phyloP scores from a whole-genome alignment of 2,888 invertebrate species.

The Plemyria rubiginata region DNA sequence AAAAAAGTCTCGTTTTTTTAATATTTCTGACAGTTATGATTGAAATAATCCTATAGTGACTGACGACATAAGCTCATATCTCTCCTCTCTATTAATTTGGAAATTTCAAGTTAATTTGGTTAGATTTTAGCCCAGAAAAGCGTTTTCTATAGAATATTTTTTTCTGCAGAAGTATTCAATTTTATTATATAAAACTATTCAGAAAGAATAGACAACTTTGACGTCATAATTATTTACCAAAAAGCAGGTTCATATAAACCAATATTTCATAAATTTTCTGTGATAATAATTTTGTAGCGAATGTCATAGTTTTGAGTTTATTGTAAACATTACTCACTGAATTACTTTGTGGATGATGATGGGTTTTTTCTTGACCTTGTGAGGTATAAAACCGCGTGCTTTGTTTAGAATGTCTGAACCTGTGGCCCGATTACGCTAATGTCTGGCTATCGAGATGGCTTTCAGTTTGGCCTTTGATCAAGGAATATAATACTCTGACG shows the following conservation, averaged over 20 bases:
- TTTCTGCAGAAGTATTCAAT: too few species aligned
- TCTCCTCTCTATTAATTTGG: not conserved
- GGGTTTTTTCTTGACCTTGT: not conserved
- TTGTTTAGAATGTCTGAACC: too few species aligned
- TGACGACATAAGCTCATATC: not conserved
- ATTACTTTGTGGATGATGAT: conserved; percentile 3
- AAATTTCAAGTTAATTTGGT: not conserved
- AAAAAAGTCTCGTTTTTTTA: too few species aligned
- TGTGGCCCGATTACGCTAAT: too few species aligned
- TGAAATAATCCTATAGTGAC: too few species aligned
- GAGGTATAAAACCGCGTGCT: not conserved
- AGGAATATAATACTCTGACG: too few species aligned
- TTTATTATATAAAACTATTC: too few species aligned
- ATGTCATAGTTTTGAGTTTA: conserved; percentile 30
- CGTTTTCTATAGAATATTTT: not conserved
- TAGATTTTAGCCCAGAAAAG: not conserved
- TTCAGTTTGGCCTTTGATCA: too few species aligned
- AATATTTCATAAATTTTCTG: conserved; percentile 50
- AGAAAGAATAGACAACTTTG: not conserved
- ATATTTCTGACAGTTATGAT: too few species aligned
- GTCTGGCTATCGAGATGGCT: too few species aligned
- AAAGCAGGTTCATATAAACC: conserved; percentile 37
- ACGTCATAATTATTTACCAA: conserved; percentile 35
- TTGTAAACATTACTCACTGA: not conserved
- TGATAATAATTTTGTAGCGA: conserved; percentile 43